Conservation (phyloP, 2,797 vertebrate species). For the Eulemur rubriventer region DNA sequence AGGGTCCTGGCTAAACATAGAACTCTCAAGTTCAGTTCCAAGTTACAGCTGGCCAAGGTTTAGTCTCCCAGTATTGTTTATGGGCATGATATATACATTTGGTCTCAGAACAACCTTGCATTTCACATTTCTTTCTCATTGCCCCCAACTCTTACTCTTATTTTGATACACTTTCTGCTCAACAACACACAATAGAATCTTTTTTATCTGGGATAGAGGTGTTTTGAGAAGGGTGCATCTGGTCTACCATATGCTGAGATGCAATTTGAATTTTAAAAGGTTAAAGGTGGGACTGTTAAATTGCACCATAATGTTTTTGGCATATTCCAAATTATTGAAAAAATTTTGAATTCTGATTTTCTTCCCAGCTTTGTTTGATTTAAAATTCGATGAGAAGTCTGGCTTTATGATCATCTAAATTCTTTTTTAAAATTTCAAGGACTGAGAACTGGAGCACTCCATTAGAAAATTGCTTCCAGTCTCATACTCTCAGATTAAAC, state of each 20-base stretch:
- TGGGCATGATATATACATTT: neutral
- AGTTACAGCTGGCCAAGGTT: neutral
- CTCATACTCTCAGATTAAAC: neutral
- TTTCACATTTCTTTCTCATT: neutral
- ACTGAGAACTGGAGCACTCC: neutral
- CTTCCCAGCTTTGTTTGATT: neutral
- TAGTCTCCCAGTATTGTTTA: neutral
- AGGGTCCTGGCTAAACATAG: neutral
- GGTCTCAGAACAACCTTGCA: neutral
- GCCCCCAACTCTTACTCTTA: neutral
- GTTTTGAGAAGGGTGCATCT: neutral
- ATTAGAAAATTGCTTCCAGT: conserved; percentile 5
- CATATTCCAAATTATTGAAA: neutral
- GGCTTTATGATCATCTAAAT: neutral
- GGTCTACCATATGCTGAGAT: neutral
- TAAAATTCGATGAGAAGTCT: neutral
- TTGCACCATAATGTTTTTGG: neutral
- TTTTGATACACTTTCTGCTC: neutral
- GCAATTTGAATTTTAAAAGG: conserved; percentile 31
- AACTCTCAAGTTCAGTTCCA: neutral
- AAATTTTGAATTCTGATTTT: neutral
- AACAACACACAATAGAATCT: neutral
- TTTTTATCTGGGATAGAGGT: neutral
- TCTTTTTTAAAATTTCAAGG: neutral
- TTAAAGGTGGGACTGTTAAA: neutral